These are phyloP conservation scores for Cephalophus harveyi DNA, from an alignment of 2,113 vertebrate genomes.

Conservation along the genomic window DNA sequence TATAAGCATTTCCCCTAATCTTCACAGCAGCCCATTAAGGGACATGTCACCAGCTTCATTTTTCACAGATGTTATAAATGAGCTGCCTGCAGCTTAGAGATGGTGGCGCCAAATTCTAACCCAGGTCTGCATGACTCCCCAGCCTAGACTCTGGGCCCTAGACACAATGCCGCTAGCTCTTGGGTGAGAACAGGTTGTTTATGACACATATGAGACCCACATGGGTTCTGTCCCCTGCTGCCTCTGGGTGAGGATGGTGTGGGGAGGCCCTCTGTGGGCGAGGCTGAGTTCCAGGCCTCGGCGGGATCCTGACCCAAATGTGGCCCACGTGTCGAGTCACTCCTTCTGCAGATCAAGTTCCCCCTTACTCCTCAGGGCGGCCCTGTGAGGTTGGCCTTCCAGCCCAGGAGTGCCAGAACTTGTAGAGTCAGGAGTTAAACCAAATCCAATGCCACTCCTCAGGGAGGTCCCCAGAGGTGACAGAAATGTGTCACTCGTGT, in stretches of 20 bases:
- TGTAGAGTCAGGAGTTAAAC: neutral
- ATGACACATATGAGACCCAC: neutral
- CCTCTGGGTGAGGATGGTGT: neutral
- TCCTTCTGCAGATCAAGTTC: neutral
- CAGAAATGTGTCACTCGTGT: neutral
- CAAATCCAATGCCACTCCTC: neutral
- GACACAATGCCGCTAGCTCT: neutral
- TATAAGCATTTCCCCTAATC: neutral
- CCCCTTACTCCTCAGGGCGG: neutral
- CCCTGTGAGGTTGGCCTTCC: too few species aligned
- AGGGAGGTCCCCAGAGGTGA: neutral
- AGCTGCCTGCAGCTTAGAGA: neutral
- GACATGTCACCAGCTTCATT: neutral
- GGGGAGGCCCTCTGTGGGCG: neutral
- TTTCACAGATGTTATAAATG: neutral
- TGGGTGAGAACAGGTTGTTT: neutral
- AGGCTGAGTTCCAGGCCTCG: neutral
- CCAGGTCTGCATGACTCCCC: neutral
- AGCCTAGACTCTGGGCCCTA: neutral
- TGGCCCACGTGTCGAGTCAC: fast-evolving
- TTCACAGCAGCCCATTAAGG: neutral
- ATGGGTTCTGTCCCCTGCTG: neutral
- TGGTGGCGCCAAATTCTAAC: neutral
- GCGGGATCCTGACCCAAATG: fast-evolving
- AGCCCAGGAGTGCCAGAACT: neutral